These are phyloP conservation scores for Chaenocephalus aceratus DNA, from an alignment of 2,113 vertebrate species.

Conservation along the genomic window DNA sequence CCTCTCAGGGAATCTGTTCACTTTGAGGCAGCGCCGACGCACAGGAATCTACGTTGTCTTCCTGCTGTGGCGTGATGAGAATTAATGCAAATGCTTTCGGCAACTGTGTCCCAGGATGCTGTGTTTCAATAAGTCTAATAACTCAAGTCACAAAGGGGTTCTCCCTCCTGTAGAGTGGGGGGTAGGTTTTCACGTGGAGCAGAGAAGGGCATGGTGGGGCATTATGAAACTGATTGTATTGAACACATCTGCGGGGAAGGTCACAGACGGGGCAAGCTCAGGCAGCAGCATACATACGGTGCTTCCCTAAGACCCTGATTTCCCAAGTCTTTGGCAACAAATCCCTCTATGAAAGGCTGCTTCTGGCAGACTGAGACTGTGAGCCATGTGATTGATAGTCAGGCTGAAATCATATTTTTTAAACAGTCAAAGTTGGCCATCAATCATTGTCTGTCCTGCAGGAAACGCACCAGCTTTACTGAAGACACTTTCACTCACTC, in stretches of 20 bases:
- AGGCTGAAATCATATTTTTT: conserved; percentile 66
- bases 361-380: conserved; percentile 25
- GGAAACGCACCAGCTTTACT: conserved; percentile 17
- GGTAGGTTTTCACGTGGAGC: conserved; percentile 24
- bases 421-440: conserved; percentile 60
- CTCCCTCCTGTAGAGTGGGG: conserved; percentile 7
- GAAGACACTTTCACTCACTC: conserved; percentile 4
- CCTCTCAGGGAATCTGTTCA: conserved; percentile 36
- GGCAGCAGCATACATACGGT: conserved; percentile 17
- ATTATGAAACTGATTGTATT: conserved; percentile 38
- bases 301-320: conserved; percentile 31
- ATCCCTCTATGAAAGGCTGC: conserved; percentile 11
- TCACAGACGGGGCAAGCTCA: conserved; percentile 15
- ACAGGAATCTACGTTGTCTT: conserved; percentile 43
- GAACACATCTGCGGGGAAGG: conserved; percentile 56
- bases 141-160: conserved; percentile 29
- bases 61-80: conserved; percentile 59
- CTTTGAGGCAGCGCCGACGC: conserved; percentile 44
- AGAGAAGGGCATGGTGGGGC: background rate
- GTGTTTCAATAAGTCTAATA: conserved; percentile 42
- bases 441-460: conserved; percentile 62
- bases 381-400: conserved; percentile 71
- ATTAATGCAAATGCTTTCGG: conserved; percentile 62
- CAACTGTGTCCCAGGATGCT: conserved; percentile 37
- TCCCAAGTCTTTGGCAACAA: conserved; percentile 24